A percentile compares a stretch with the other conserved stretches of the same genome.
Evolutionary conservation across 2,113 vertebrate species (phyloP).

Genomic region (Mastomys coucha): DNA sequence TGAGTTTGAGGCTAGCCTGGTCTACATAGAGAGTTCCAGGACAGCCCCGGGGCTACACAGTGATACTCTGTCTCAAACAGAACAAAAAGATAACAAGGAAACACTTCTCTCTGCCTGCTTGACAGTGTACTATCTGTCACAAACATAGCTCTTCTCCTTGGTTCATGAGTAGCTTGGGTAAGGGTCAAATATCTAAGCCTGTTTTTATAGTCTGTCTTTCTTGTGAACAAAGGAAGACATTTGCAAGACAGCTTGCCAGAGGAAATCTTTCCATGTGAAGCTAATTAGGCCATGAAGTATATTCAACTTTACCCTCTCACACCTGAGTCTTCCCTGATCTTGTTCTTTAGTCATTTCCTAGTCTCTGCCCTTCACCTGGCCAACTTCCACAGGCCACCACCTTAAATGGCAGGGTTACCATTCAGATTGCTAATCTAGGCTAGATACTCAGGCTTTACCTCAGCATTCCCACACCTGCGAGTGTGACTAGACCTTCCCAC

Average conservation of each 20-base stretch:
- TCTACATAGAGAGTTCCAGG: not conserved
- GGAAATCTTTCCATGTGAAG: not conserved
- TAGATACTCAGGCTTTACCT: not conserved
- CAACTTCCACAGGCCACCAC: not conserved
- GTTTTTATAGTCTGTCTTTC: not conserved
- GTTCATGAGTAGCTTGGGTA: not conserved
- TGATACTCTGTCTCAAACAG: not conserved
- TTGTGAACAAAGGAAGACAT: constrained; percentile 35
- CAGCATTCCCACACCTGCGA: not conserved
- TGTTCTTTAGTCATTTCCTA: not conserved
- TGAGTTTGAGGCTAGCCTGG: not conserved
- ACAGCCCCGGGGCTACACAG: not conserved
- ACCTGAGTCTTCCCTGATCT: not conserved
- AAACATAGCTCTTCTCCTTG: not conserved
- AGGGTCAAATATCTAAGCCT: not conserved
- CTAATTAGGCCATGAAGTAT: constrained; percentile 19
- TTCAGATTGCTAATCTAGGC: not conserved
- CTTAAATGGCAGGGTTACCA: not conserved
- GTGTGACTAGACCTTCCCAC: not conserved
- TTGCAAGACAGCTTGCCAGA: constrained; percentile 15
- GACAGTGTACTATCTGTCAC: not conserved
- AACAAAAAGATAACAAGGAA: not conserved
- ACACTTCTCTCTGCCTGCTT: not conserved
- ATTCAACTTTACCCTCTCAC: not conserved
- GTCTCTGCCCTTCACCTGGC: not conserved